A percentile compares a stretch with the other conserved stretches of the same genome.
phyloP scores from a whole-genome alignment of 2,113 vertebrate species.

The Semnopithecus entellus region DNA sequence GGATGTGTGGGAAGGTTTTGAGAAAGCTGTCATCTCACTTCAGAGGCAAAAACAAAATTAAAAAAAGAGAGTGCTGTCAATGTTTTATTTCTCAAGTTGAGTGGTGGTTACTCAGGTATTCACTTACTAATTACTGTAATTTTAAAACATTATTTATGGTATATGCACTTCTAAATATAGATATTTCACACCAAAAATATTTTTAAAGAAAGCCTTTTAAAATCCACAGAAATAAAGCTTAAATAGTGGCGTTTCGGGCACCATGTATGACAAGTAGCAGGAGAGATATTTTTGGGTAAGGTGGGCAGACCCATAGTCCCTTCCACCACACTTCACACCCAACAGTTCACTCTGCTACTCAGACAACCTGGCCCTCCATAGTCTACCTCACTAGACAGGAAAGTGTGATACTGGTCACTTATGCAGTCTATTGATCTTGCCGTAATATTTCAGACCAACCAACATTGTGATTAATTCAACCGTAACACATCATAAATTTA shows the following conservation, averaged over 20 bases:
- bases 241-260: background rate
- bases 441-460: slow-evolving; percentile 43
- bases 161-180: background rate
- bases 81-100: slow-evolving; percentile 9
- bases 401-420: slow-evolving; percentile 6
- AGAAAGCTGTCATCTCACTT: background rate
- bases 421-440: slow-evolving; percentile 31
- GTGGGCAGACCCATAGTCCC: background rate
- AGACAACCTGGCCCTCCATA: background rate
- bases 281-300: background rate
- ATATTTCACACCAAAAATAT: background rate
- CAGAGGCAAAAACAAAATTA: too few relatives aligned
- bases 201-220: slow-evolving; percentile 6
- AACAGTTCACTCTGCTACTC: background rate
- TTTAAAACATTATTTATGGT: background rate
- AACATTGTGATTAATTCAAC: slow-evolving; percentile 16
- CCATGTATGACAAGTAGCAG: background rate
- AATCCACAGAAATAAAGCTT: slow-evolving; percentile 4
- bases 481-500: slow-evolving; percentile 57
- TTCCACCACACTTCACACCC: background rate
- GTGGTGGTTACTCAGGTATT: background rate
- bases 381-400: background rate
- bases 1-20: background rate
- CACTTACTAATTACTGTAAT: background rate
- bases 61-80: background rate